Evolutionary conservation across 2,113 vertebrate species (phyloP).

Genomic region (Dinomys branickii): DNA sequence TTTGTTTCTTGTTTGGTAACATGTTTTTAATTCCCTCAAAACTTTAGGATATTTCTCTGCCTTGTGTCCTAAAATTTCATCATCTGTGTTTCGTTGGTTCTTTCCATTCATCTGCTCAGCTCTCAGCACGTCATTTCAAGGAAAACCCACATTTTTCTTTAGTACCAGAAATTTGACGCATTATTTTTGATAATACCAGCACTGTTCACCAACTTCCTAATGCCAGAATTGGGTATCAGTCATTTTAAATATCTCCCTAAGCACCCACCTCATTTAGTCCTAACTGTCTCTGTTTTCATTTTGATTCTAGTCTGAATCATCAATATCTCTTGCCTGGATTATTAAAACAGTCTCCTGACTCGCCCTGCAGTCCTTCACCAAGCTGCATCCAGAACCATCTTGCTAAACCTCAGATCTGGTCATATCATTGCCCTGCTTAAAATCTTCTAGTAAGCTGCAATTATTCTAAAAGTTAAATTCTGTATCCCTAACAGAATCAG

Average conservation of each 20-base stretch:
- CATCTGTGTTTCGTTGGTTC: not conserved
- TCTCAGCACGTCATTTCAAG: not conserved
- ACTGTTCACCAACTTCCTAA: not conserved
- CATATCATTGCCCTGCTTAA: not conserved
- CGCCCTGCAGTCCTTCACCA: not conserved
- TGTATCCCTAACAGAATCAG: not conserved
- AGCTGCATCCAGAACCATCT: not conserved
- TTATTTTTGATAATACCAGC: not conserved
- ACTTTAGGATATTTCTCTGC: not conserved
- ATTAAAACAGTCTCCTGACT: not conserved
- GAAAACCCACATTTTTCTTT: not conserved
- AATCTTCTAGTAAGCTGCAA: not conserved
- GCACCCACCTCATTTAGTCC: not conserved
- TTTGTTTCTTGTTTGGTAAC: not conserved
- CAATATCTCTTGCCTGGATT: not conserved
- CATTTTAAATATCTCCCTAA: not conserved
- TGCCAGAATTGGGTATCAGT: not conserved
- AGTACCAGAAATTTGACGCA: not conserved
- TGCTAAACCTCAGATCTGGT: not conserved
- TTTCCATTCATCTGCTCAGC: not conserved
- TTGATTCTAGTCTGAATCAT: not conserved
- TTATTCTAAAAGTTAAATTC: not conserved
- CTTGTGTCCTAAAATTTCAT: not conserved
- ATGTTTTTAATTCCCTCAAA: not conserved
- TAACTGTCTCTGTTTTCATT: not conserved